Evolutionary conservation across 1,140 invertebrate genomes (phyloP), one percentile per base, ranked within the genome.

Genomic region (Bombus superbus): DNA sequence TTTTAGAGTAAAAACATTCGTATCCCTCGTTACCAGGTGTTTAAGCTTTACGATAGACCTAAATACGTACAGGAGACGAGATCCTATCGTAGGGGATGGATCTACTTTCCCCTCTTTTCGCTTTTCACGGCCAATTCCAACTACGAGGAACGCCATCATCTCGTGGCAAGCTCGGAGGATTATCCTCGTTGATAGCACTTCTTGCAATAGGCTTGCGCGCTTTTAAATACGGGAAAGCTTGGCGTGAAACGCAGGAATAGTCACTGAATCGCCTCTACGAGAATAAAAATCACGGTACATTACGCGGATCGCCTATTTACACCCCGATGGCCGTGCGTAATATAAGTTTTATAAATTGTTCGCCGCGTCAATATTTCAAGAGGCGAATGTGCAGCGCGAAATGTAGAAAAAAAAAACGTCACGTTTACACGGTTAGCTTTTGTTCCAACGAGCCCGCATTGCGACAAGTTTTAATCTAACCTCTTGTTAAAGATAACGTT

Each of bases 1-100:
- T 89, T 81, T 82, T 69, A 40, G 62, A 64, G 35, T 32, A 74
- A 62, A 73, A 68, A 57, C 53, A 35, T 42, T 79, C 74, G 53
- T 22, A 5, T 1, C 6, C 18, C 87, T 89, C 79, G 83, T 81
- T 88, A 86, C 62, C 83, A 82, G 80, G 66, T 82, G 80, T 57
- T 85, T 85, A 88, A 89, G 88, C 79, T 89, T 86, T 89, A 89
- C 35, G 83, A 53, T 22, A 1, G 77, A 71, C 81, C 42, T 89
- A 89, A 89, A 88, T 75, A 42, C 75, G 84, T 78, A 76, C 64
- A 82, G 72, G 42, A 80, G 79, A 35, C 25, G 28, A 42, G 75
- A 85, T 79, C 28, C 59, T 86, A 83, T 89, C 83, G 77, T 40
- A 53, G 28, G 32, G 25, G 66, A 66, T 44, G 72, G 71, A 86